phyloP scores from a whole-genome alignment of 2,888 invertebrate genomes.

The Lasioglossum malachurum region DNA sequence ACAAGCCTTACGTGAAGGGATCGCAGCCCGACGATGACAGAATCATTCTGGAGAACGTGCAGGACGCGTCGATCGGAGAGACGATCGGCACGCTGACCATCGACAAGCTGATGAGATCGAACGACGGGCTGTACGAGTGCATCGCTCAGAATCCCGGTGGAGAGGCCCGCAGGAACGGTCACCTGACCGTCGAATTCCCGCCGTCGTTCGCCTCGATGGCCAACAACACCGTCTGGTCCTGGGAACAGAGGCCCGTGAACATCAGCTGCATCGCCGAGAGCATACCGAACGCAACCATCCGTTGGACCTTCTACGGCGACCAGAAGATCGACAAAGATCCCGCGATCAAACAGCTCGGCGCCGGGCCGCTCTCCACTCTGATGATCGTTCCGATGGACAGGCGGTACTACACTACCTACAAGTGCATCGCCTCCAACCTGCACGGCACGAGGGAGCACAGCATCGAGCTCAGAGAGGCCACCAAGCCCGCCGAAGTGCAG shows the following conservation, averaged over 20 bases:
- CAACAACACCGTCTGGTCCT: slow-evolving; percentile 92
- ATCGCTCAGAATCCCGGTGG: slow-evolving; percentile 93
- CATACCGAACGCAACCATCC: slow-evolving; percentile 96
- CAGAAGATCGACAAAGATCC: slow-evolving; percentile 83
- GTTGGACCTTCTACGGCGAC: slow-evolving; percentile 88
- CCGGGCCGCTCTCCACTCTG: slow-evolving; percentile 90
- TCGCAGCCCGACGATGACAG: slow-evolving; percentile 89
- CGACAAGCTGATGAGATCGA: slow-evolving; percentile 86
- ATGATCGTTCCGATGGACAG: slow-evolving; percentile 89
- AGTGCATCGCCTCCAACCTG: slow-evolving; percentile 92
- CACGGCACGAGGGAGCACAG: slow-evolving; percentile 89
- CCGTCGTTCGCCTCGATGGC: slow-evolving; percentile 91
- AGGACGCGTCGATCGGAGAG: slow-evolving; percentile 87
- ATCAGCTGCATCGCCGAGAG: slow-evolving; percentile 95
- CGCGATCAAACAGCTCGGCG: slow-evolving; percentile 86
- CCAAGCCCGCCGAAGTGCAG: slow-evolving; percentile 88
- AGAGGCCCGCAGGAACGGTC: slow-evolving; percentile 91
- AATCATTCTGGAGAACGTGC: slow-evolving; percentile 87
- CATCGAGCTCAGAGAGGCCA: slow-evolving; percentile 91
- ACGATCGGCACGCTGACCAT: slow-evolving; percentile 90
- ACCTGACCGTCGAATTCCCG: slow-evolving; percentile 92
- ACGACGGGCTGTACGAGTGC: slow-evolving; percentile 96
- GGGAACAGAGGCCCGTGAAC: slow-evolving; percentile 93
- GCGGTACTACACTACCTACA: slow-evolving; percentile 90
- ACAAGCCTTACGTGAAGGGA: slow-evolving; percentile 88